phyloP scores from a whole-genome alignment of 2,797 vertebrate genomes.

The Liparis tanakae region DNA sequence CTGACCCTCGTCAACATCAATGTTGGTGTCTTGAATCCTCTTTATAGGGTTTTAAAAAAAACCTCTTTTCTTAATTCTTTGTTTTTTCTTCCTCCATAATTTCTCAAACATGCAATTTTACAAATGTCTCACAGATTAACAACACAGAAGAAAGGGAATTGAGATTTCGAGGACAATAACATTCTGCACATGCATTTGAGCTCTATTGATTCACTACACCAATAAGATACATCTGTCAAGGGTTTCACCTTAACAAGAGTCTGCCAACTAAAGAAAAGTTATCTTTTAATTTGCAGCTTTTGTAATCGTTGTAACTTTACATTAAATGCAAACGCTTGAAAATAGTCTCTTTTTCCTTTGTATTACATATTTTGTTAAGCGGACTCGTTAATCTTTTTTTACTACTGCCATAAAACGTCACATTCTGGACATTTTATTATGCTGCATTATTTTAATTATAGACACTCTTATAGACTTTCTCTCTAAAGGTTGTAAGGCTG shows the following conservation, averaged over 20 bases:
- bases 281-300: slow-evolving; percentile 22
- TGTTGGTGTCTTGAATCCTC: background rate
- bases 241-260: too few species aligned
- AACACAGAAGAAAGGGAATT: background rate
- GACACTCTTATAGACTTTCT: background rate
- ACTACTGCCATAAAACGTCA: slow-evolving; percentile 39
- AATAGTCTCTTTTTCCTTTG: slow-evolving; percentile 9
- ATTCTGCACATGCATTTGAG: background rate
- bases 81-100: background rate
- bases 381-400: slow-evolving; percentile 43
- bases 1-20: slow-evolving; percentile 13
- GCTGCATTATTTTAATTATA: slow-evolving; percentile 45
- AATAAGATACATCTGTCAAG: background rate
- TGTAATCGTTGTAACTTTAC: slow-evolving; percentile 6
- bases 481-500: slow-evolving; percentile 30
- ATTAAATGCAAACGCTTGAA: slow-evolving; percentile 8
- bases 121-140: background rate
- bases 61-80: background rate
- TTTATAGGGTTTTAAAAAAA: background rate
- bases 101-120: background rate
- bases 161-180: background rate
- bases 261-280: background rate
- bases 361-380: slow-evolving; percentile 36
- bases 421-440: slow-evolving; percentile 36
- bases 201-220: background rate